phyloP scores from a whole-genome alignment of 2,113 vertebrate species.

The Phaethon lepturus region DNA sequence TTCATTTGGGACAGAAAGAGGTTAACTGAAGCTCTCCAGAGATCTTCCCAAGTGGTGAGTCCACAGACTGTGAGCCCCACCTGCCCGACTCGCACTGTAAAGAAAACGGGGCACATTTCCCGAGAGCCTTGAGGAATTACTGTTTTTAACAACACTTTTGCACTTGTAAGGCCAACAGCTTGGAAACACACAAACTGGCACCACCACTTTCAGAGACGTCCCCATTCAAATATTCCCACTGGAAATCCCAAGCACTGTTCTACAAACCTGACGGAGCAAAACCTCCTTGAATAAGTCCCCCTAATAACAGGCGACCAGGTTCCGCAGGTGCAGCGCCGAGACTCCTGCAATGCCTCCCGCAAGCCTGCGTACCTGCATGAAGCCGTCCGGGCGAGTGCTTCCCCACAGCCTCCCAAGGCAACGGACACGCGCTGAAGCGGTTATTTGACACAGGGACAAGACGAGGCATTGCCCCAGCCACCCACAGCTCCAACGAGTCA shows the following conservation, averaged over 20 bases:
- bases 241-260: background rate
- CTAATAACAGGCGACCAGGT: background rate
- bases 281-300: background rate
- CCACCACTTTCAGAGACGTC: background rate
- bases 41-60: background rate
- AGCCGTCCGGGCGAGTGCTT: background rate
- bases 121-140: rapidly evolving
- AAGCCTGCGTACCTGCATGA: background rate
- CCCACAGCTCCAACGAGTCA: background rate
- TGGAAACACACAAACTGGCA: background rate
- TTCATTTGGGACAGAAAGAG: background rate
- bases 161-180: background rate
- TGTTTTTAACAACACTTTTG: background rate
- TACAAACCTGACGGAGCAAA: background rate
- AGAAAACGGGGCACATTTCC: background rate
- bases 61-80: background rate
- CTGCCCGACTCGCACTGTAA: background rate
- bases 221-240: background rate
- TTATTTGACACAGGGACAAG: too few relatives aligned
- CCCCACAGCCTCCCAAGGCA: background rate
- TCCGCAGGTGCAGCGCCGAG: rapidly evolving
- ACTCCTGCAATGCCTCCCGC: background rate
- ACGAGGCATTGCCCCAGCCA: background rate
- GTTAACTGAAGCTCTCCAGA: background rate
- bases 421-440: background rate